Percentiles rank a stretch among this genome's conserved stretches.
These are phyloP conservation scores for Hiodon tergisus DNA, from an alignment of 2,113 vertebrate species.

Conservation along the genomic window DNA sequence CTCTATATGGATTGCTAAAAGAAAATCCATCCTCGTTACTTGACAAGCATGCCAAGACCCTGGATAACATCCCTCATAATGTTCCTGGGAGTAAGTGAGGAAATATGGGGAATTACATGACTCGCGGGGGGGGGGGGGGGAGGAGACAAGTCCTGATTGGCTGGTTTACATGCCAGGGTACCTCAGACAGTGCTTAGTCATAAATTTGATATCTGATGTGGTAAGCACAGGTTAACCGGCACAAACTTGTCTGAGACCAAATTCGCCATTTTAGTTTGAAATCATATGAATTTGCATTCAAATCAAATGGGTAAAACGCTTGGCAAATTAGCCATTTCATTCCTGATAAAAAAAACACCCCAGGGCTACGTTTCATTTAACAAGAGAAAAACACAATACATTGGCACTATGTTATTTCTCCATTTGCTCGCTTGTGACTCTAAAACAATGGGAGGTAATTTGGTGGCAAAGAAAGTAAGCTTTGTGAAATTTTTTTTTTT, in stretches of 20 bases:
- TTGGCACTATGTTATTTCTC: constrained; percentile 15
- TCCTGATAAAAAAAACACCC: background rate
- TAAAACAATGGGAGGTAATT: constrained; percentile 13
- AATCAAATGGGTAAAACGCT: constrained; percentile 12
- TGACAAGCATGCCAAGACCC: too few species aligned
- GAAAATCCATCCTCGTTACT: too few species aligned
- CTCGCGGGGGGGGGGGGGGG: background rate
- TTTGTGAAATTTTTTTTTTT: constrained; percentile 14
- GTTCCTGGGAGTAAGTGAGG: too few species aligned
- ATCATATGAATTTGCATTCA: constrained; percentile 18
- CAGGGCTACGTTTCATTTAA: constrained; percentile 1
- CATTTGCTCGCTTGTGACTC: constrained; percentile 25
- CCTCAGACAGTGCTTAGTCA: background rate
- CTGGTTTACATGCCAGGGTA: background rate
- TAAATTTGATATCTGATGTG: constrained; percentile 15
- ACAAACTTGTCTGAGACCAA: constrained; percentile 12
- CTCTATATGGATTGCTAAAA: too few species aligned
- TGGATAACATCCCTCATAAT: too few species aligned
- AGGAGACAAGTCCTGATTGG: background rate
- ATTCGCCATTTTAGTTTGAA: background rate
- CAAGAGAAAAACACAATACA: constrained; percentile 22
- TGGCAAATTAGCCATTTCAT: background rate
- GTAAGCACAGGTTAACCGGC: background rate
- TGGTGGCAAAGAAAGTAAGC: constrained; percentile 6
- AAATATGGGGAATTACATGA: background rate